Evolutionary conservation across 2,888 invertebrate species (phyloP).

Genomic region (Hirtodrosophila confusa): DNA sequence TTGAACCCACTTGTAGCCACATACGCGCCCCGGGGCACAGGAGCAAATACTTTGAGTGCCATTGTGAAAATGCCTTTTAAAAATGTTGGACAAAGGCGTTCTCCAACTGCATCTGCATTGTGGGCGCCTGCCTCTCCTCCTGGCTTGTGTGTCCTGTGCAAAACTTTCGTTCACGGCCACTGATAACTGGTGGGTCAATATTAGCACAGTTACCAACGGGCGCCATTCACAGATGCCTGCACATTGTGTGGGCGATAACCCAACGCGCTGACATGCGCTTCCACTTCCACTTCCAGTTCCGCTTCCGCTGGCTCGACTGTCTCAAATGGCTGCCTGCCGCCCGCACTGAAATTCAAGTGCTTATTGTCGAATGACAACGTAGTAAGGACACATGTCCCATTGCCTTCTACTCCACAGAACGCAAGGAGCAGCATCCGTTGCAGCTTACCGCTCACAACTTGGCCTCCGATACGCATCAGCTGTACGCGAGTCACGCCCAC

Average conservation of each 20-base stretch:
- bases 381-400: slow-evolving; percentile 6
- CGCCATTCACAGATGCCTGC: slow-evolving; percentile 47
- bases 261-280: slow-evolving; percentile 58
- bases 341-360: slow-evolving; percentile 14
- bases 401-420: slow-evolving; percentile 63
- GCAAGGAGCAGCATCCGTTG: slow-evolving; percentile 79
- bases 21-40: slow-evolving; percentile 22
- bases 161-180: slow-evolving; percentile 26
- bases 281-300: slow-evolving; percentile 54
- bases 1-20: slow-evolving; percentile 64
- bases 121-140: slow-evolving; percentile 13
- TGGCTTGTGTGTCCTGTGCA: slow-evolving; percentile 10
- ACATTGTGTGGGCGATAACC: slow-evolving; percentile 56
- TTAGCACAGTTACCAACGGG: slow-evolving; percentile 30
- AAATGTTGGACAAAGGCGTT: slow-evolving; percentile 24
- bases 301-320: slow-evolving; percentile 37
- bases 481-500: slow-evolving; percentile 56
- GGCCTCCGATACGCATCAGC: slow-evolving; percentile 71
- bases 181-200: slow-evolving; percentile 48
- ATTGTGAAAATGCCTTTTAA: slow-evolving; percentile 48
- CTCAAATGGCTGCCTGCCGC: slow-evolving; percentile 1
- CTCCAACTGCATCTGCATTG: slow-evolving; percentile 27
- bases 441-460: slow-evolving; percentile 77
- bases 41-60: slow-evolving; percentile 47
- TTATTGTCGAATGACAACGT: slow-evolving; percentile 22